Evolutionary conservation across 2,888 invertebrate species (phyloP), one percentile per base, ranked within the genome.

Genomic region (Himalopsyche japonica): DNA sequence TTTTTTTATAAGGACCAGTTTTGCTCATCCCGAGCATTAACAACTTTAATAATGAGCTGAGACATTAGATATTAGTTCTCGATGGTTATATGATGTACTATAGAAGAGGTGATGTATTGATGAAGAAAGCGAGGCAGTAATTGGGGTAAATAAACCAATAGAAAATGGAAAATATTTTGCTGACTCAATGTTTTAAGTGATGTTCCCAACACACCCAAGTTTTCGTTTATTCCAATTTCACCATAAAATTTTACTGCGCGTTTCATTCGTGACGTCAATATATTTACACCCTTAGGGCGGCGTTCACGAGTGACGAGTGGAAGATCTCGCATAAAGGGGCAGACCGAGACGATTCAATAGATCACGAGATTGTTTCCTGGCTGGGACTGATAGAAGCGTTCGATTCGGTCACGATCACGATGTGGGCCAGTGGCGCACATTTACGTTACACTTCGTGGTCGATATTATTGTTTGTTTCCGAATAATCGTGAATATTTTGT

Each of bases 401-500:
- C 57, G 57, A 57, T n/a, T 37, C 15, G 27, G 43, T 79, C 79
- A 79, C 79, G 79, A 79, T 79, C 79, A 79, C 79, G 79, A 79
- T 79, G 24, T 79, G 47, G 79, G 79, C 37, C 79, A 79, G 79
- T 79, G 47, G 79, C 79, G 27, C 47, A 57, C 20, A 57, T 57
- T 24, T 20, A 57, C 57, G 57, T 7, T 8, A 57, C 20, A 57
- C 7, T 57, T 57, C 57, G 20, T 57, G 20, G 57, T 0, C 57
- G 57, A 20, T 57, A 57, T 57, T 57, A 57, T 57, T 57, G 57
- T 57, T 20, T 57, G 57, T 24, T n/a, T 57, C 57, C n/a, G 7
- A 24, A n/a, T 7, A 57, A 20, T 57, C 57, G 57, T 57, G 20
- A 57, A 57, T 57, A 57, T 57, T 24, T 57, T 57, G 20, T 57